Percentiles rank a stretch among this genome's conserved stretches.
Conservation (phyloP, 1,140 invertebrate genomes). For the Drosophila simulans region DNA sequence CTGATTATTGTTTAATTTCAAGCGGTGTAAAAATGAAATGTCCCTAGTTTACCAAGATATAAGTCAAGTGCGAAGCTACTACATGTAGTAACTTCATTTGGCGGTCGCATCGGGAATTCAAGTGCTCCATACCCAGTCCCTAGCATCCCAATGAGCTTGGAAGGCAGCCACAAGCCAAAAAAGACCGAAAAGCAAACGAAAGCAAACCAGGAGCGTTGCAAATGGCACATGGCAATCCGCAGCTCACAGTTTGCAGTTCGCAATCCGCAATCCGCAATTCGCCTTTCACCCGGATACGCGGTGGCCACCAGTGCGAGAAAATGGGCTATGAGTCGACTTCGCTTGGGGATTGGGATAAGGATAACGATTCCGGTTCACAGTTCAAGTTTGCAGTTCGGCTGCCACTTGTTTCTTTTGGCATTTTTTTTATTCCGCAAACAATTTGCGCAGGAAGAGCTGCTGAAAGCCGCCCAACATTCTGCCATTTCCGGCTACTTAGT, state of each 20-base stretch:
- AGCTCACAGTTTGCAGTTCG: conserved; percentile 22
- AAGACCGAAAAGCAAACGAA: conserved; percentile 37
- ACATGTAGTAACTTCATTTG: conserved; percentile 37
- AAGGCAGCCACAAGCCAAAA: conserved; percentile 21
- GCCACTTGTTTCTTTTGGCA: conserved; percentile 27
- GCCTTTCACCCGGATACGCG: conserved; percentile 52
- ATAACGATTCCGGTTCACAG: conserved; percentile 38
- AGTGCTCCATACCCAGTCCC: not conserved
- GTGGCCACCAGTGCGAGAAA: conserved; percentile 46
- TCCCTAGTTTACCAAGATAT: not conserved
- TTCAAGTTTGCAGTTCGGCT: conserved; percentile 52
- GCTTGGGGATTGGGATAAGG: conserved; percentile 20
- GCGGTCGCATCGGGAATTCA: conserved; percentile 7
- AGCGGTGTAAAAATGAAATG: too few species aligned
- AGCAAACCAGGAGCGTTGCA: conserved; percentile 50
- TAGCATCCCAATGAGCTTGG: not conserved
- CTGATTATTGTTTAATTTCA: too few species aligned
- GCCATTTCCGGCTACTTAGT: conserved; percentile 68
- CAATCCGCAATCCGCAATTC: conserved; percentile 13
- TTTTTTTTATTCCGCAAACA: conserved; percentile 40
- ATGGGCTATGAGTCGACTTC: conserved; percentile 31
- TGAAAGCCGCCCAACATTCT: conserved; percentile 60
- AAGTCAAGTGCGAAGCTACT: conserved; percentile 31
- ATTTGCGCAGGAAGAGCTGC: conserved; percentile 53
- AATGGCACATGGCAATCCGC: conserved; percentile 53